Conservation (phyloP, 1,140 invertebrate genomes). For the Brachystomella parvula region DNA sequence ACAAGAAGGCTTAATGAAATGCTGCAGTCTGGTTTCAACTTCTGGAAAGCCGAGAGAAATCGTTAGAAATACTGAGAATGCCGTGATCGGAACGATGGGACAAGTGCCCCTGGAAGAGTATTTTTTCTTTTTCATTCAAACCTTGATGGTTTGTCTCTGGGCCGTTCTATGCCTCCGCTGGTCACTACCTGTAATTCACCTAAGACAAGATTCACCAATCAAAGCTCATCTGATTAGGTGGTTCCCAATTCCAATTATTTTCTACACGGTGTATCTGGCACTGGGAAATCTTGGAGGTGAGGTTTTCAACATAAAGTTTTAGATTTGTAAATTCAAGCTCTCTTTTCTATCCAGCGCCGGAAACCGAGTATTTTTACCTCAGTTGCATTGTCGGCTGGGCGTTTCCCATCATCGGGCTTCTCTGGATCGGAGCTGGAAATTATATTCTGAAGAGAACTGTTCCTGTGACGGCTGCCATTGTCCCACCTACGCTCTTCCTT, state of each 20-base stretch:
- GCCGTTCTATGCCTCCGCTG: background rate
- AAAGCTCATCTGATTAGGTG: background rate
- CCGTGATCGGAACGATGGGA: background rate
- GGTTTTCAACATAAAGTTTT: background rate
- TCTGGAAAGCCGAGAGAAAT: too few species aligned
- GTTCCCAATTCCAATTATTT: background rate
- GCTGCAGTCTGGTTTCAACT: too few species aligned
- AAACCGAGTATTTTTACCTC: background rate
- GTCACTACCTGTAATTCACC: background rate
- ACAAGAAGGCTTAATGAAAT: too few species aligned
- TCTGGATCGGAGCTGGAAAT: background rate
- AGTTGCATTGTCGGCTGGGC: background rate
- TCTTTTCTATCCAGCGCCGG: background rate
- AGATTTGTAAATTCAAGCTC: background rate
- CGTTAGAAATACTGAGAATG: too few species aligned
- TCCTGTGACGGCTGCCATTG: background rate
- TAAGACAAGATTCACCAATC: background rate
- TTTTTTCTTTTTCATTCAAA: constrained; percentile 4
- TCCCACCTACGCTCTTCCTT: background rate
- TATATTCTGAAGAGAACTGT: background rate
- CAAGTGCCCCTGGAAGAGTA: background rate
- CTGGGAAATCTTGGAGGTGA: background rate
- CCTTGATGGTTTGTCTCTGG: background rate
- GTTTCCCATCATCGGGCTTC: background rate
- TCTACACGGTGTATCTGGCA: background rate